phyloP scores from a whole-genome alignment of 2,113 vertebrate genomes.

The Passer montanus region DNA sequence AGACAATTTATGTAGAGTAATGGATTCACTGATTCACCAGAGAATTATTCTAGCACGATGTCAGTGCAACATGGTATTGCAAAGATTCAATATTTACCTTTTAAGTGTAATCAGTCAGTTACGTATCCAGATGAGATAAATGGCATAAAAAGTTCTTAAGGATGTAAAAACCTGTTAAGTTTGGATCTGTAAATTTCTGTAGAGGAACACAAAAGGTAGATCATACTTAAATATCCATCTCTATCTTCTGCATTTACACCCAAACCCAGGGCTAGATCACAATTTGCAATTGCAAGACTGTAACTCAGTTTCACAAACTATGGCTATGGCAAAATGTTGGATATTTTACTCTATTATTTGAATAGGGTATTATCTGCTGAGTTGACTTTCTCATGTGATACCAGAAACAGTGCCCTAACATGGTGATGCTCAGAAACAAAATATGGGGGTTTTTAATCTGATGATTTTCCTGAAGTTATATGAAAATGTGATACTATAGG shows the following conservation, averaged over 20 bases:
- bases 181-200: not conserved
- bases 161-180: not conserved
- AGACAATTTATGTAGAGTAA: not conserved
- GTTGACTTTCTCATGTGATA: not conserved
- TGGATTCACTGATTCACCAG: not conserved
- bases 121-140: not conserved
- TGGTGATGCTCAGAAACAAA: not conserved
- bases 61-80: not conserved
- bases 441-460: accelerated
- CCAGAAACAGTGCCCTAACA: not conserved
- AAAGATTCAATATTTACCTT: not conserved
- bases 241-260: not conserved
- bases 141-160: not conserved
- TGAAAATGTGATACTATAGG: not conserved
- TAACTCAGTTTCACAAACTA: not conserved
- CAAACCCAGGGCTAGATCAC: not conserved
- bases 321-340: not conserved
- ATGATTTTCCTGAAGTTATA: not conserved
- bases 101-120: not conserved
- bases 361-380: not conserved
- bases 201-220: not conserved
- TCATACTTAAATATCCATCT: not conserved
- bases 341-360: not conserved
- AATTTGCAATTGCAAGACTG: not conserved
- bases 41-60: not conserved